These are phyloP conservation scores for Phymorhynchus buccinoides DNA, from an alignment of 1,140 invertebrate species.

Conservation along the genomic window DNA sequence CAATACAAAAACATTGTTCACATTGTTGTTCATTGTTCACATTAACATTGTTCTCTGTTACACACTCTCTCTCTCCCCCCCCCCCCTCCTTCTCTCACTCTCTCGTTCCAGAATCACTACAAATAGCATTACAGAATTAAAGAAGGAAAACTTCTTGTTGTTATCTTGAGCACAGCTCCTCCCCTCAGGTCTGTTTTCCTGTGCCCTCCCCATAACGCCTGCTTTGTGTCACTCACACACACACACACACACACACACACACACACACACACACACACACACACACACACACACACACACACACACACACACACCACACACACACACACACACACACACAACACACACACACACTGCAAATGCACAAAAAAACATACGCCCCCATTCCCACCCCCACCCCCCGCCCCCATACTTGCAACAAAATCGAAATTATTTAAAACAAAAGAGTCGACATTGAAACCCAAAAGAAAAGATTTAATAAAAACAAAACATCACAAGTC, in stretches of 20 bases:
- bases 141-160: not conserved
- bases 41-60: not conserved
- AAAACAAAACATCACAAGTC: too few relatives aligned
- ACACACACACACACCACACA: not conserved
- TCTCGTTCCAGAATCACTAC: not conserved
- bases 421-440: too few relatives aligned
- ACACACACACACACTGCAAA: too few relatives aligned
- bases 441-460: too few relatives aligned
- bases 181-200: not conserved
- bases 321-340: too few relatives aligned
- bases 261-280: not conserved
- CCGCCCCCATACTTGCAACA: too few relatives aligned
- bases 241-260: conserved; percentile 6
- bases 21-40: too few relatives aligned
- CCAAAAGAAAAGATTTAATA: too few relatives aligned
- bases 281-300: not conserved
- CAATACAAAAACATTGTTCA: too few relatives aligned
- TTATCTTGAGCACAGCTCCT: not conserved
- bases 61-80: not conserved
- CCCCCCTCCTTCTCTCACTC: not conserved
- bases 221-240: not conserved
- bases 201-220: not conserved
- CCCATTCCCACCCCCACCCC: too few relatives aligned
- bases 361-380: too few relatives aligned
- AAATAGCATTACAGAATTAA: not conserved